Evolutionary conservation across 2,113 vertebrate genomes (phyloP), one percentile per base, ranked within the genome.

Genomic region (Ammodytes marinus): DNA sequence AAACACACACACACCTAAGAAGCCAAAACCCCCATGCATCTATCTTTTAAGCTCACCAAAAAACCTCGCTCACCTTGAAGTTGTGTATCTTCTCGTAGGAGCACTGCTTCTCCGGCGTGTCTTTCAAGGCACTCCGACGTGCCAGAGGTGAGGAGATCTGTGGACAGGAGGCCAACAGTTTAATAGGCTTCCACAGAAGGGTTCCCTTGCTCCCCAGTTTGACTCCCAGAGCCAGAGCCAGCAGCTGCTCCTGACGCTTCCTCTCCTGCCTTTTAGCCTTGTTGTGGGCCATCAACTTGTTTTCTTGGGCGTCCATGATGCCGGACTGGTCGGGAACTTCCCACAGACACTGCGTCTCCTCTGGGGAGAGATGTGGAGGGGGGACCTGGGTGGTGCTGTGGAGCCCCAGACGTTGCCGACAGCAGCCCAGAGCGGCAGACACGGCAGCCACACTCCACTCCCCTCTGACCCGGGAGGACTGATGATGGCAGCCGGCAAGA

Each of bases 11-110:
- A 27, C 27, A 27, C 27, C 27, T 27, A 27, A 27, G 27, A 27
- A 27, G 27, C 1, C 27, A 27, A 9, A 17, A 55, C n/a, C 52
- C 59, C 67, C 54, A 69, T 61, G 61, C 49, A 45, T 58, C 43
- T 19, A 35, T 52, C 37, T 39, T 53, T 59, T 63, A 27, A 27
- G 27, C 3, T 61, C 6, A 77, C 52, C 74, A 93, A 84, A 89
- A 89, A 88, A 27, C 27, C 74, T 67, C 39, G 5, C 96, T 97
- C 95, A 99, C 98, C 97, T 99, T 99, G 82, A 99, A 99, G 95
- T 99, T 99, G 94, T 99, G 98, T 81, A 97, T 95, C 96, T 99
- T 99, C 91, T 99, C 97, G 52, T 99, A 99, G 93, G 96, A 97
- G 95, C 95, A 97, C 77, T 97, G 96, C 93, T 97, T 98, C 95